Evolutionary conservation across 2,888 invertebrate species (phyloP), one percentile per base, ranked within the genome.

Genomic region (Pandemis cinnamomeana): DNA sequence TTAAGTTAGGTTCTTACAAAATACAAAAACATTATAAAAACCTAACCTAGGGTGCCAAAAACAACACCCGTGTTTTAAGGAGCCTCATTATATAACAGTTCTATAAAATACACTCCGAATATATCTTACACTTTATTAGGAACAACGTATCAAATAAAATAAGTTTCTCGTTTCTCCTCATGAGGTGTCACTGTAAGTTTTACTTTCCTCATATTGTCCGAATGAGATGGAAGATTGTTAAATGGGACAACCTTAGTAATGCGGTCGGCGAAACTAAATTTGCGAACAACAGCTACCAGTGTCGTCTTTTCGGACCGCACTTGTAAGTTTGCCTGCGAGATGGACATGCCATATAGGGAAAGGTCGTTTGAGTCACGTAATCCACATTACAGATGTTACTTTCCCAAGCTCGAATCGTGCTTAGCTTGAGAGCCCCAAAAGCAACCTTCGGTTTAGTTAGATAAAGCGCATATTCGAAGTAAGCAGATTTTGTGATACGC

Each of bases 361-460:
- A 73, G 69, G 72, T 69, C 69, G 69, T 48, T 64, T 48, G 60
- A 27, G 69, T 69, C 72, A 73, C 72, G 72, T 8, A 48, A 66
- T 66, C 48, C 27, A 48, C 48, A 66, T 66, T 66, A 51, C 36
- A 0, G n/a, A 10, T 20, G 13, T 8, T 36, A 27, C 27, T 64
- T 48, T 64, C 27, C 11, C 46, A 36, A 64, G 7, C 13, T 36
- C 64, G 11, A n/a, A 66, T 10, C n/a, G 2, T n/a, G n/a, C 0
- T 36, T n/a, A 11, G 27, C 11, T 4, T 6, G 3, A 58, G 58
- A 58, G 10, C 10, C 4, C 27, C 5, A 58, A 27, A 58, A 27
- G 10, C 20, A 11, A 58, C 27, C 27, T 58, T 20, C 15, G 5
- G 8, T 10, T 5, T 5, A 10, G 58, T 27, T 4, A 0, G 0